Evolutionary conservation across 2,113 vertebrate species (phyloP).

Genomic region (Protomyctophum bolini): DNA sequence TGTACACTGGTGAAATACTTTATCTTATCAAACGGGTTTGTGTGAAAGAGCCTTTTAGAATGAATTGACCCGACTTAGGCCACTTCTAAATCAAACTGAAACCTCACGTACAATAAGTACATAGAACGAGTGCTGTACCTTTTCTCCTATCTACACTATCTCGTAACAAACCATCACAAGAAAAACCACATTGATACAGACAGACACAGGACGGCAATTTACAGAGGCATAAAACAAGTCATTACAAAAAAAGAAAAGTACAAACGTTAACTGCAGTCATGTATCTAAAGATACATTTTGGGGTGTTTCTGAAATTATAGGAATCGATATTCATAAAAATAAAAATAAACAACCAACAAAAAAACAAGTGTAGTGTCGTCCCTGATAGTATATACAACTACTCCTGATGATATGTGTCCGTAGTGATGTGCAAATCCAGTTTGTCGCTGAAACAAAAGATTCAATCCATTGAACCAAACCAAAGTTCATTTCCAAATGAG

Average conservation of each 20-base stretch:
- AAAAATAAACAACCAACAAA: conserved; percentile 38
- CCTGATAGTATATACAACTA: conserved; percentile 30
- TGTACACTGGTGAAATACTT: conserved; percentile 53
- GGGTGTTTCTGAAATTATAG: conserved; percentile 34
- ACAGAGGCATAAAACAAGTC: conserved; percentile 17
- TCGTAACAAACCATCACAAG: conserved; percentile 16
- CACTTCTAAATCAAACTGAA: conserved; percentile 18
- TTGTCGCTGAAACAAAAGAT: background rate
- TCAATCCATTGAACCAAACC: background rate
- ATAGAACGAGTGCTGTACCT: conserved; percentile 42
- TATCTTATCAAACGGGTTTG: conserved; percentile 31
- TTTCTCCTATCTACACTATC: conserved; percentile 12
- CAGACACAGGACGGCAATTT: conserved; percentile 37
- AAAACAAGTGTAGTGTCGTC: conserved; percentile 24
- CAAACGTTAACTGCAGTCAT: conserved; percentile 44
- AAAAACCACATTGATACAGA: conserved; percentile 11
- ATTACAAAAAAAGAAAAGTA: conserved; percentile 53
- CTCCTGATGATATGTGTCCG: conserved; percentile 4
- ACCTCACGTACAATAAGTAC: conserved; percentile 26
- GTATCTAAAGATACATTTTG: conserved; percentile 63
- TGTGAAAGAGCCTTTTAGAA: conserved; percentile 27
- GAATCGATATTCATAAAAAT: conserved; percentile 8
- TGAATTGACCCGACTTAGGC: background rate
- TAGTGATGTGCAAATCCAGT: conserved; percentile 40
- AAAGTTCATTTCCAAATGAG: background rate